These are phyloP conservation scores for Chiroxiphia lanceolata DNA, from an alignment of 2,797 vertebrate species.

Conservation along the genomic window DNA sequence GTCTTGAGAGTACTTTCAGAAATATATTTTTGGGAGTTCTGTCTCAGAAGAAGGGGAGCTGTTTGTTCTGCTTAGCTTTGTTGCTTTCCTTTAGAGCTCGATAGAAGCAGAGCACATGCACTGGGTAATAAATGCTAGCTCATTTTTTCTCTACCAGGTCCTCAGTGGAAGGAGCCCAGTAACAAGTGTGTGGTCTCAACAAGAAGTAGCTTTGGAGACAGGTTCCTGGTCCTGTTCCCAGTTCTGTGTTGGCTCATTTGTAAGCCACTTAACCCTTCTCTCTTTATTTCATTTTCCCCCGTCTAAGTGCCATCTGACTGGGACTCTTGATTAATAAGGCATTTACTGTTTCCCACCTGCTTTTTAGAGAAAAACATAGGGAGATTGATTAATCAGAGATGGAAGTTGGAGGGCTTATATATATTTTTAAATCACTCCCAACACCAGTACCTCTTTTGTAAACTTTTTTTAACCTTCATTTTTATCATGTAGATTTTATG, in stretches of 20 bases:
- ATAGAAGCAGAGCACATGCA: not conserved
- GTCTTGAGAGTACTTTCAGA: not conserved
- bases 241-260: conserved; percentile 46
- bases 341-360: not conserved
- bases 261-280: conserved; percentile 57
- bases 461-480: not conserved
- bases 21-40: not conserved
- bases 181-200: conserved; percentile 60
- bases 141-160: not conserved
- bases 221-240: conserved; percentile 59
- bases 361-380: not conserved
- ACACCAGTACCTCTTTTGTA: not conserved
- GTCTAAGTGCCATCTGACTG: not conserved
- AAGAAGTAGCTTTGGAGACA: conserved; percentile 45
- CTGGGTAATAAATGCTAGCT: not conserved
- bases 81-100: not conserved
- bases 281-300: not conserved
- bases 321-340: not conserved
- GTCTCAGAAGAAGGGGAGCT: not conserved
- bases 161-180: not conserved
- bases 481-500: fast-evolving
- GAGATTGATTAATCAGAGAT: not conserved
- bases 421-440: not conserved
- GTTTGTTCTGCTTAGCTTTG: not conserved
- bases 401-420: not conserved